Evolutionary conservation across 2,888 invertebrate species (phyloP).

Genomic region (Eupithecia inturbata): DNA sequence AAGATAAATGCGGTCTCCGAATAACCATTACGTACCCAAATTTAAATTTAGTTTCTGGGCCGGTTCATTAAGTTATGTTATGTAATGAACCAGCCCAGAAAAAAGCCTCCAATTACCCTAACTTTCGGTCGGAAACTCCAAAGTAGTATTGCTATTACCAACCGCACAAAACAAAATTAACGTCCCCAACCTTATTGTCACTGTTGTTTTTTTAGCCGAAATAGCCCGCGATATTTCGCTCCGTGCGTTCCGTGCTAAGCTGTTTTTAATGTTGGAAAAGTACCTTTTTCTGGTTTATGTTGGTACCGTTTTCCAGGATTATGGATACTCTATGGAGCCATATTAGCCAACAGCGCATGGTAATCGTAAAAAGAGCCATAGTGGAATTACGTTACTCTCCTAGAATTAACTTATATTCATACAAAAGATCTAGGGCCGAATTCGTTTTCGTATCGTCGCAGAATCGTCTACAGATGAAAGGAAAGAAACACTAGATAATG

Average conservation of each 20-base stretch:
- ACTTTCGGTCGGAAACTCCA: slow-evolving; percentile 30
- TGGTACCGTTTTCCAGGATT: neutral
- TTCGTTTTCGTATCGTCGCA: too few species aligned
- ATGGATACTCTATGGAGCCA: neutral
- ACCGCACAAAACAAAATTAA: slow-evolving; percentile 10
- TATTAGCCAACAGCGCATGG: neutral
- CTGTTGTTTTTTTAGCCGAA: slow-evolving; percentile 42
- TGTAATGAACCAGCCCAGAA: neutral
- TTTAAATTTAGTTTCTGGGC: neutral
- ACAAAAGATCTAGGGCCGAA: too few species aligned
- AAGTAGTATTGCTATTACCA: slow-evolving; percentile 40
- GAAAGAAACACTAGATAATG: too few species aligned
- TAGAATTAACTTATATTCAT: too few species aligned
- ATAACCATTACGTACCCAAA: too few species aligned
- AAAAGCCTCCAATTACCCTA: slow-evolving; percentile 7
- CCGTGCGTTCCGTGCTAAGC: slow-evolving; percentile 61
- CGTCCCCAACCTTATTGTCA: slow-evolving; percentile 25
- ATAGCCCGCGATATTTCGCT: slow-evolving; percentile 51
- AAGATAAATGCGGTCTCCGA: too few species aligned
- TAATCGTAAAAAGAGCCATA: neutral
- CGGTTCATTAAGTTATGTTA: neutral
- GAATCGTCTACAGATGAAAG: too few species aligned
- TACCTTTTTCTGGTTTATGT: slow-evolving; percentile 48
- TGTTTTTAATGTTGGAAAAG: slow-evolving; percentile 71
- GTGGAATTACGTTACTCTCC: neutral